Evolutionary conservation across 2,113 vertebrate genomes (phyloP), one percentile per base, ranked within the genome.

Genomic region (Tupaia tana): DNA sequence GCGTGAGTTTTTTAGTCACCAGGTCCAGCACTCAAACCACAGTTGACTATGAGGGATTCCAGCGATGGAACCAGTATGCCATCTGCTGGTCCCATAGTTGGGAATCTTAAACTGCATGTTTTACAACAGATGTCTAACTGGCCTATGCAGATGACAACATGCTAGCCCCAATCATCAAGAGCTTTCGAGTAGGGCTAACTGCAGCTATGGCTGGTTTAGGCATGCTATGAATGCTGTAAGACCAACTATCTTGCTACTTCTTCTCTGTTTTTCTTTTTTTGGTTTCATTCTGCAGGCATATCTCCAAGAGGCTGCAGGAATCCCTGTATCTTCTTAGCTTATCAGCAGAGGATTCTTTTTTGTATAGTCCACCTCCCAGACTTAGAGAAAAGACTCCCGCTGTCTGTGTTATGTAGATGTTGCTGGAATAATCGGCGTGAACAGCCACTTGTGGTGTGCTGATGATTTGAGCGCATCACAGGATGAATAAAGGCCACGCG

Each of bases 401-500:
- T 90, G 16, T 79, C 7, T 59, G 7, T 84, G 11, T 74, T 12
- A 12, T 20, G 16, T 15, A 12, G 4, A 0, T n/a, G 11, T 69
- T 31, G 3, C 10, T 69, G 52, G 1, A 29, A 27, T 34, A 24
- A 15, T 63, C 19, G 0, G 0, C 18, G 73, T 43, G 64, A 78
- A 24, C n/a, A 58, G 58, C 66, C 10, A 1, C 25, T 79, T 56
- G 11, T 43, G n/a, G 24, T 15, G 6, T 14, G 20, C 0, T 9
- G n/a, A 16, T 43, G 66, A 22, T 24, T 34, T 31, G 73, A n/a
- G 58, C 14, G 73, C 4, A 0, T 43, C 58, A n/a, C 13, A 24
- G 15, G 34, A 5, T 7, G 16, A 29, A 8, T 2, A 0, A 8
- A 25, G 6, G 6, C n/a, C 5, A 0, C 4, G 11, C 25, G 20